These are phyloP conservation scores for Drosophila sproati DNA, from an alignment of 1,140 invertebrate species.

Conservation along the genomic window DNA sequence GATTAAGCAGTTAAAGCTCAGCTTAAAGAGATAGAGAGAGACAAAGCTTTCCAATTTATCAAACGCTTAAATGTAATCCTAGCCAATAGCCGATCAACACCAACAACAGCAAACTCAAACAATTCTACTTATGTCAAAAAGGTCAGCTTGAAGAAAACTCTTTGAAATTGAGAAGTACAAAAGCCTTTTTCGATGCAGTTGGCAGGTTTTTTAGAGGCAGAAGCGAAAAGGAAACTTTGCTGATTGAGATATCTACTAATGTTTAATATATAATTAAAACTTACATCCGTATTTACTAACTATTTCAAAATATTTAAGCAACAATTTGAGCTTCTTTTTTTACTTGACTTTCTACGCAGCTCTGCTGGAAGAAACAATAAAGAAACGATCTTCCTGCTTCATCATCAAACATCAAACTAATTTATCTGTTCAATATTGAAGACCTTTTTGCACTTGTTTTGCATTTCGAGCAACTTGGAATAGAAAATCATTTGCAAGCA, in stretches of 20 bases:
- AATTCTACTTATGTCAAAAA: background rate
- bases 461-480: constrained; percentile 11
- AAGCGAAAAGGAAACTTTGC: background rate
- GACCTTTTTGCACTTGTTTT: constrained; percentile 35
- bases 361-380: background rate
- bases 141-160: background rate
- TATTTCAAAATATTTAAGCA: too few species aligned
- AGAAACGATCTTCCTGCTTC: too few species aligned
- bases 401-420: constrained; percentile 5
- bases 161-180: background rate
- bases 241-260: too few species aligned
- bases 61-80: background rate
- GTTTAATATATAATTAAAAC: too few species aligned
- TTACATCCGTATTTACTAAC: too few species aligned
- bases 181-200: background rate
- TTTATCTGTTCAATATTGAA: constrained; percentile 12
- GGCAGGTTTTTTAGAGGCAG: background rate
- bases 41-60: background rate
- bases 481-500: background rate
- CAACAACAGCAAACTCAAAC: background rate
- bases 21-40: background rate
- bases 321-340: too few species aligned
- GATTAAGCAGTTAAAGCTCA: background rate
- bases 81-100: background rate
- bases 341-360: too few species aligned